A percentile compares a stretch with the other conserved stretches of the same genome.
Evolutionary conservation across 1,140 invertebrate species (phyloP).

Genomic region (Pogonognathellus flavescens): DNA sequence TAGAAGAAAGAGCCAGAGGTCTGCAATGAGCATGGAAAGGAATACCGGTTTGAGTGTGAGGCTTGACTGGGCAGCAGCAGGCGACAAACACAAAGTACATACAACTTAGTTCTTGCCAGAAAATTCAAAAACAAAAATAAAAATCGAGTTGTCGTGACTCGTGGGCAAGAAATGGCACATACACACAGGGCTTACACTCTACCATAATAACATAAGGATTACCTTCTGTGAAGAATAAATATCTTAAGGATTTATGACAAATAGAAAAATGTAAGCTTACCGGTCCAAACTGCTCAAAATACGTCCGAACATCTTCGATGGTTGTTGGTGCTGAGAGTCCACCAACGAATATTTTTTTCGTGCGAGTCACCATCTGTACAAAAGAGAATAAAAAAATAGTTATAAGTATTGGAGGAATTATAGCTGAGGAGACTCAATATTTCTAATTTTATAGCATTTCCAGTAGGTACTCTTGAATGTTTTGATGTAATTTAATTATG

Average conservation of each 20-base stretch:
- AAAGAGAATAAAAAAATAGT: conserved; percentile 67
- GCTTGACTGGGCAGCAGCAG: conserved; percentile 4
- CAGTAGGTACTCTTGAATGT: neutral
- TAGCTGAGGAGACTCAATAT: neutral
- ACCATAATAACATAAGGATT: too few species aligned
- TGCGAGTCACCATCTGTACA: conserved; percentile 99
- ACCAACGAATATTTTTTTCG: conserved; percentile 99
- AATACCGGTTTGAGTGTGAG: neutral
- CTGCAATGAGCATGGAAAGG: neutral
- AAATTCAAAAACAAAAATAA: too few species aligned
- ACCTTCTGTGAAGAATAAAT: too few species aligned
- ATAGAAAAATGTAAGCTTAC: conserved; percentile 78
- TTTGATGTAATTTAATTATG: neutral
- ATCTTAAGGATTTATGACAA: too few species aligned
- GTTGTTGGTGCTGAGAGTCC: conserved; percentile 98
- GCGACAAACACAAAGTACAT: neutral
- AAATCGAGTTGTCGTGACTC: too few species aligned
- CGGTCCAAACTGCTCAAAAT: conserved; percentile 99
- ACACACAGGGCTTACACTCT: too few species aligned
- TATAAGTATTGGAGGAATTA: neutral
- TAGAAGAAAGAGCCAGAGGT: too few species aligned
- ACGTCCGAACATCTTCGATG: conserved; percentile 99
- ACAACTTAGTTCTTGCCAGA: too few species aligned
- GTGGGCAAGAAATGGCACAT: too few species aligned
- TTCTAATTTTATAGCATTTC: neutral